Evolutionary conservation across 2,113 vertebrate species (phyloP), one percentile per base, ranked within the genome.

Genomic region (Bufo gargarizans): DNA sequence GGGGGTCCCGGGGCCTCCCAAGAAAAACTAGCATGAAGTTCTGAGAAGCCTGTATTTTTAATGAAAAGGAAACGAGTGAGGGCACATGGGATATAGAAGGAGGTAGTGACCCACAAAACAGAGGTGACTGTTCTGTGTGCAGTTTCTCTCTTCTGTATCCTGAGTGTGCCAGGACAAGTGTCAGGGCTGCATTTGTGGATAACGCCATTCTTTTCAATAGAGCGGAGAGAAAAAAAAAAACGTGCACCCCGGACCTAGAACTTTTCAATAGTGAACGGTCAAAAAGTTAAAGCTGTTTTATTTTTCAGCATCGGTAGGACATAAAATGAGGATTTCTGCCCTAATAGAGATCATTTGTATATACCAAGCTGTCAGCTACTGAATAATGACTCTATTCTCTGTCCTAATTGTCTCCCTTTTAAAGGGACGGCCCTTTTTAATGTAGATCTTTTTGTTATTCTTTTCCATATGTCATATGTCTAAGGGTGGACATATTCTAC

Each of bases 1-100:
- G 94, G 93, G 92, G 95, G 92, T 95, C 94, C 92, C 93, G 94
- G 95, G 94, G 96, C 95, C 96, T 96, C 94, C 95, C 95, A 95
- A 94, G 94, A 93, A 95, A 96, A 95, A 93, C 93, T 94, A 94
- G 94, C 94, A 95, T 94, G 92, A 95, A 94, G 86, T 91, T 92
- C 91, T 93, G 93, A 61, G 86, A 93, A 72, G 91, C 90, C 90
- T 92, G 90, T 90, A 92, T 93, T 92, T 90, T 90, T 94, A 91
- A 92, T 90, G 92, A 86, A 92, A 95, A 93, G 92, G 94, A 95
- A 92, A 94, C 90, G 91, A 93, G 92, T 90, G 92, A 93, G 91
- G 86, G 91, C 93, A 92, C 90, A 93, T 90, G 91, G 94, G 94
- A 94, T 95, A 93, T 94, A 94, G 92, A 93, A 91, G 93, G 92